Evolutionary conservation across 2,797 vertebrate species (phyloP).

Genomic region (Martes flavigula): DNA sequence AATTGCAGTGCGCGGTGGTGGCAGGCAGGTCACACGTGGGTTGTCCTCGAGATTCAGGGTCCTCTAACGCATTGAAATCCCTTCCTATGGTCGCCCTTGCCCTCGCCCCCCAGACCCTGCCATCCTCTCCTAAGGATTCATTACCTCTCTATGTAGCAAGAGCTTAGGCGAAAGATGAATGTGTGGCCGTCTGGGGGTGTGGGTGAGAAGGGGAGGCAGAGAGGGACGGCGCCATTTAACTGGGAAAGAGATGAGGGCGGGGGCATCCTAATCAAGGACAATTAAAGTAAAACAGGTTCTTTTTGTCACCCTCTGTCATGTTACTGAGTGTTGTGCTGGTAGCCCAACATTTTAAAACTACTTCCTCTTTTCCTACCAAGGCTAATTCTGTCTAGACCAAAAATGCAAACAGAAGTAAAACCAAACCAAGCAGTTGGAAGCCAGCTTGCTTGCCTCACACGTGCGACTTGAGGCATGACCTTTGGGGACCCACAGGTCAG

Average conservation of each 20-base stretch:
- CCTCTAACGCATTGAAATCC: constrained; percentile 66
- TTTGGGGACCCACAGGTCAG: neutral
- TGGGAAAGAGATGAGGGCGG: constrained; percentile 45
- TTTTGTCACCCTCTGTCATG: constrained; percentile 84
- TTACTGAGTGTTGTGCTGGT: constrained; percentile 91
- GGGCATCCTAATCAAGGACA: constrained; percentile 77
- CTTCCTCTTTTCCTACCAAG: constrained; percentile 87
- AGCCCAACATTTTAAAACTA: constrained; percentile 84
- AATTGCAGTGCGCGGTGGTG: constrained; percentile 68
- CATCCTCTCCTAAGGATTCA: constrained; percentile 34
- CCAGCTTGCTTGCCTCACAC: constrained; percentile 76
- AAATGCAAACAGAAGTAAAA: constrained; percentile 85
- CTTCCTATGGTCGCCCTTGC: constrained; percentile 16
- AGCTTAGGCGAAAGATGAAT: constrained; percentile 22
- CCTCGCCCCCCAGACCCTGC: constrained; percentile 31
- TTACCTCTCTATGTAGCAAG: constrained; percentile 64
- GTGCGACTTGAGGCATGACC: constrained; percentile 12
- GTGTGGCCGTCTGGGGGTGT: neutral
- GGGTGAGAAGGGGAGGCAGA: constrained; percentile 40
- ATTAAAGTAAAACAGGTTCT: constrained; percentile 77
- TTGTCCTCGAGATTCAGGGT: constrained; percentile 73
- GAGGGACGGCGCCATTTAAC: constrained; percentile 49
- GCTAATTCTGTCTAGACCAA: constrained; percentile 90
- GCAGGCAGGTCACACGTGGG: constrained; percentile 71
- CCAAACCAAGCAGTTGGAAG: constrained; percentile 77